A percentile compares a stretch with the other conserved stretches of the same genome.
These are phyloP conservation scores for Felis chaus DNA, from an alignment of 2,113 vertebrate genomes.

Conservation along the genomic window DNA sequence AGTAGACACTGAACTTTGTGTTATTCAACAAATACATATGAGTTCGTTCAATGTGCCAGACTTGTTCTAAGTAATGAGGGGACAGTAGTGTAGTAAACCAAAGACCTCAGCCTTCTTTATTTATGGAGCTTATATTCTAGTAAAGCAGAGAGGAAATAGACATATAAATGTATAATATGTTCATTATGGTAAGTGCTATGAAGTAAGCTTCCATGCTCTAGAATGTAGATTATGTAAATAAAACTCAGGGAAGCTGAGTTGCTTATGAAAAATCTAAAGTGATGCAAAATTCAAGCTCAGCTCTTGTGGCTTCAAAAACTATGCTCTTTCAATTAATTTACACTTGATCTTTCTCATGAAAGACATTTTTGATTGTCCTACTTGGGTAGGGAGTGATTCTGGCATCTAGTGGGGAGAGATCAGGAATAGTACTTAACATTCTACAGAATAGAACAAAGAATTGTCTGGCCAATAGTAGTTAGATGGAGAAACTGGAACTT, in stretches of 20 bases:
- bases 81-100: background rate
- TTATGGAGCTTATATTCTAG: background rate
- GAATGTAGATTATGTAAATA: background rate
- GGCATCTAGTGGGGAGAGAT: background rate
- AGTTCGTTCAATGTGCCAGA: background rate
- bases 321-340: background rate
- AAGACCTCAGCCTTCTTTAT: background rate
- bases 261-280: conserved; percentile 7
- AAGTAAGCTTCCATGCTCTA: background rate
- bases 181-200: background rate
- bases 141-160: background rate
- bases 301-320: background rate
- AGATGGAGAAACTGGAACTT: background rate
- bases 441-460: background rate
- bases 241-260: background rate
- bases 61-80: background rate
- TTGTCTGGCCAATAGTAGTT: background rate
- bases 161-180: background rate
- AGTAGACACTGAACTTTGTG: background rate
- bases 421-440: background rate
- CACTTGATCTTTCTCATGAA: background rate
- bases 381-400: background rate
- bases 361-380: background rate
- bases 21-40: background rate
- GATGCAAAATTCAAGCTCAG: background rate